These are phyloP conservation scores for Eristalinus sepulchralis DNA, from an alignment of 2,888 invertebrate genomes.

Conservation along the genomic window DNA sequence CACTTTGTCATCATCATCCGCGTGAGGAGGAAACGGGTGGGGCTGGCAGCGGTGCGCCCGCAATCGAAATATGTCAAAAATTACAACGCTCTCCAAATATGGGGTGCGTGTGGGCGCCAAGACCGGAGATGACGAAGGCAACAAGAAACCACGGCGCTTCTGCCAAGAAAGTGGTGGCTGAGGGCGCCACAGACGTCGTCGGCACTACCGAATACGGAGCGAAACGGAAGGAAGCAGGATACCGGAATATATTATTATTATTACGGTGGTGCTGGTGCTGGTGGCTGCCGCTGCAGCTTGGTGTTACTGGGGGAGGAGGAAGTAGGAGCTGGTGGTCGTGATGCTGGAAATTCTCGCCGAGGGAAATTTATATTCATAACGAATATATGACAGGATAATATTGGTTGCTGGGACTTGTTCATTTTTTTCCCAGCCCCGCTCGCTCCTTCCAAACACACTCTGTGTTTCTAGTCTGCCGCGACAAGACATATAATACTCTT, in stretches of 20 bases:
- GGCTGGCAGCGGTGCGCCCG: neutral
- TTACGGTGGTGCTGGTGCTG: conserved; percentile 22
- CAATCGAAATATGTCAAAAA: conserved; percentile 67
- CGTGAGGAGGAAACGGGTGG: neutral
- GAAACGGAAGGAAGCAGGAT: conserved; percentile 60
- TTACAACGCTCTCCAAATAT: conserved; percentile 35
- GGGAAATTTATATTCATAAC: conserved; percentile 76
- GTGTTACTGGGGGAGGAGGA: neutral
- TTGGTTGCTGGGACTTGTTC: conserved; percentile 68
- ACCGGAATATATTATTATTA: conserved; percentile 70
- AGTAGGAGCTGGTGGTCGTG: conserved; percentile 11
- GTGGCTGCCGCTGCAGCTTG: neutral
- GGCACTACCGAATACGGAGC: neutral
- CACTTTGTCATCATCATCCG: conserved; percentile 67
- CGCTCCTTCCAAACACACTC: neutral
- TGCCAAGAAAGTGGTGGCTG: conserved; percentile 40
- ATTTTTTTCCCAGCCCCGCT: conserved; percentile 23
- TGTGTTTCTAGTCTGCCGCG: conserved; percentile 27
- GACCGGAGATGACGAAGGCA: conserved; percentile 15
- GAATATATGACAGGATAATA: conserved; percentile 72
- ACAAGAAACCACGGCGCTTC: conserved; percentile 34
- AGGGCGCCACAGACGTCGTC: neutral
- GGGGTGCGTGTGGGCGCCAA: conserved; percentile 7
- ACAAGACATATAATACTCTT: conserved; percentile 65
- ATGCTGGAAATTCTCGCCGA: conserved; percentile 69